These are phyloP conservation scores for Callyntrura sp. DNA, from an alignment of 2,888 invertebrate species.

Conservation along the genomic window DNA sequence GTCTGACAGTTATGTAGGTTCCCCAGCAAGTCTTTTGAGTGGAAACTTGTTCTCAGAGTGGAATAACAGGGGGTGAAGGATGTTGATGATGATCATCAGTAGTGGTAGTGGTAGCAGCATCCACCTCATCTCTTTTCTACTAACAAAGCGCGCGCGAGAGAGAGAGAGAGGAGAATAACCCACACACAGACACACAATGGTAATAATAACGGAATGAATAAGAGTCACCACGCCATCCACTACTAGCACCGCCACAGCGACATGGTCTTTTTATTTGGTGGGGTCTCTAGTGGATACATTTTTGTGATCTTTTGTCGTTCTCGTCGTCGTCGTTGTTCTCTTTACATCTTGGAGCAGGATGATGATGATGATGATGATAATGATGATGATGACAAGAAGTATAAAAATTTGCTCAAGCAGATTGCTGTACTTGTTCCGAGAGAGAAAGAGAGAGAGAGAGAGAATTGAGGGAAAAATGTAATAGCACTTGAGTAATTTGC, in stretches of 20 bases:
- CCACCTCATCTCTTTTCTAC: slow-evolving; percentile 35
- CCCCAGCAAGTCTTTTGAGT: slow-evolving; percentile 34
- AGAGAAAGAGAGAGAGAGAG: slow-evolving; percentile 11
- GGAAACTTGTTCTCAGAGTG: slow-evolving; percentile 33
- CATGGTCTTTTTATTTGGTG: slow-evolving; percentile 55
- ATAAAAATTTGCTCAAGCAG: slow-evolving; percentile 63
- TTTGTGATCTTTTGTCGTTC: slow-evolving; percentile 49
- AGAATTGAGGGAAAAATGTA: slow-evolving; percentile 51
- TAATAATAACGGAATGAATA: slow-evolving; percentile 54
- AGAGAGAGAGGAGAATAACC: background rate
- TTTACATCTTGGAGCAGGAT: slow-evolving; percentile 22
- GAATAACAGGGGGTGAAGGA: background rate
- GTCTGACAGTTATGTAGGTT: background rate
- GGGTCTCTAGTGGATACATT: slow-evolving; percentile 48
- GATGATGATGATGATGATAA: slow-evolving; percentile 21
- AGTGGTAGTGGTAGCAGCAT: background rate
- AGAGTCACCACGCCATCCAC: background rate
- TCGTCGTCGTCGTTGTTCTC: slow-evolving; percentile 39
- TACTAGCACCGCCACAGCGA: slow-evolving; percentile 3
- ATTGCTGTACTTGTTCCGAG: slow-evolving; percentile 43
- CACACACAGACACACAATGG: slow-evolving; percentile 34
- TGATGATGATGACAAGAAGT: slow-evolving; percentile 29
- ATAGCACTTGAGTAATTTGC: slow-evolving; percentile 28
- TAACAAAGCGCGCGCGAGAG: too few species aligned
- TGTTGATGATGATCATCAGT: slow-evolving; percentile 12